Base-by-base conservation (phyloP, 2,113 vertebrate species). In the Lontra canadensis region DNA sequence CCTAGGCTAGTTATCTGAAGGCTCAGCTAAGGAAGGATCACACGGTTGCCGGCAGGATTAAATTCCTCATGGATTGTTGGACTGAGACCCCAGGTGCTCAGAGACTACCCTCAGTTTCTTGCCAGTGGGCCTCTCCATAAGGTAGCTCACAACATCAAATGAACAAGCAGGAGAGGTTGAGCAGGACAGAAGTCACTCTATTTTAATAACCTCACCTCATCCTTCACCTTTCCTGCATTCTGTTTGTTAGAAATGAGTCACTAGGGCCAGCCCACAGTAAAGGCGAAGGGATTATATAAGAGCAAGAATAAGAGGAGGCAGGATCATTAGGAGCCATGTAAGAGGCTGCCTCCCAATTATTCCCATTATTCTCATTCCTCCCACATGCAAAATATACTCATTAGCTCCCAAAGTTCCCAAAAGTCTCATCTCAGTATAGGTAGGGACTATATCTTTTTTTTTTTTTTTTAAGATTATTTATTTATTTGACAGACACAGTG, bases 171-270 rank as follows among this genome's bases (percentile, higher is more conserved):
- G 47, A 74, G n/a, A 71, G 20, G 4, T 3, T 90, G 67, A 91
- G 21, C 36, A 88, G 84, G 31, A 61, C 10, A 85, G 71, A 63
- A 44, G 12, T 39, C 69, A 61, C 1, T 20, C 39, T 92, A 42
- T 79, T 76, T 95, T 88, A 94, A 71, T 65, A 65, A 42, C 20
- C 49, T 94, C 80, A 61, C 13, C 39, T 96, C 29, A 88, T 67
- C 57, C 42, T 21, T 94, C 84, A 61, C 13, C 44, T 96, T 86
- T 63, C 39, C 52, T 84, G 44, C 34, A 39, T 47, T 61, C 39
- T 87, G 4, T 52, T 69, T 85, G 44, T 78, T 52, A 84, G 21
- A 88, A 55, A 55, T 5, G 36, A 52, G 88, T 84, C 39, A 57
- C 52, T 63, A 84, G 74, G 44, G 47, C 44, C 61, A 92, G 57